Conservation (phyloP, 2,888 invertebrate genomes). For the Smittia aterrima region DNA sequence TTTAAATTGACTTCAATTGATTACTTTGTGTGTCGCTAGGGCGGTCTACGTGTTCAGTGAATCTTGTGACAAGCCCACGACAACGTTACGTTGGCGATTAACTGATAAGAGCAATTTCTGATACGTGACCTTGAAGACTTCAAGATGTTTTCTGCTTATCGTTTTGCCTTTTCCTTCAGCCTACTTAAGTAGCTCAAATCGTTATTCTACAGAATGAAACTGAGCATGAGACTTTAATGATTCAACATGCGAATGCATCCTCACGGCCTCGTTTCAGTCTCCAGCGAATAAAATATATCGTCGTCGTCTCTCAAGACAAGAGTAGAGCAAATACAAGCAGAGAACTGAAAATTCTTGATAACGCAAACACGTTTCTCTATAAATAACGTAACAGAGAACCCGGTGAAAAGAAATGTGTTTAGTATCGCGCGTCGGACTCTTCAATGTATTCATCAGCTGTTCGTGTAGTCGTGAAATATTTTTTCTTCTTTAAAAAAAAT, state of each 20-base stretch:
- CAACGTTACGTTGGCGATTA: neutral
- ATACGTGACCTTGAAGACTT: neutral
- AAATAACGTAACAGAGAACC: conserved; percentile 1
- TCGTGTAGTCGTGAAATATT: no score
- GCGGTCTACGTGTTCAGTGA: neutral
- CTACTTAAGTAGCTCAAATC: no score
- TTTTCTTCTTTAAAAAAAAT: no score
- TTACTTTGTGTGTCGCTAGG: no score
- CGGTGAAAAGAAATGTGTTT: conserved; percentile 3
- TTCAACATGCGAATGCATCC: conserved; percentile 20
- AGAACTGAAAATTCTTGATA: conserved; percentile 13
- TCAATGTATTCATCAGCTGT: no score
- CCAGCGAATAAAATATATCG: no score
- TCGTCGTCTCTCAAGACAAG: no score
- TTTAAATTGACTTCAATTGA: no score
- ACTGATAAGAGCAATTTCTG: neutral
- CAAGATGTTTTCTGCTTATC: neutral
- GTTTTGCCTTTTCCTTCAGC: neutral
- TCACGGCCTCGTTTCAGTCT: neutral
- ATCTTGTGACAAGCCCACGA: neutral
- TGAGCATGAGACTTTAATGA: neutral
- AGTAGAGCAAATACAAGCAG: neutral
- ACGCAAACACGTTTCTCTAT: conserved; percentile 27
- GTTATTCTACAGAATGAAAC: neutral
- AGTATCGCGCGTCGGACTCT: no score